These are phyloP conservation scores for Augiades crinisus DNA, from an alignment of 2,888 invertebrate genomes.

Conservation along the genomic window DNA sequence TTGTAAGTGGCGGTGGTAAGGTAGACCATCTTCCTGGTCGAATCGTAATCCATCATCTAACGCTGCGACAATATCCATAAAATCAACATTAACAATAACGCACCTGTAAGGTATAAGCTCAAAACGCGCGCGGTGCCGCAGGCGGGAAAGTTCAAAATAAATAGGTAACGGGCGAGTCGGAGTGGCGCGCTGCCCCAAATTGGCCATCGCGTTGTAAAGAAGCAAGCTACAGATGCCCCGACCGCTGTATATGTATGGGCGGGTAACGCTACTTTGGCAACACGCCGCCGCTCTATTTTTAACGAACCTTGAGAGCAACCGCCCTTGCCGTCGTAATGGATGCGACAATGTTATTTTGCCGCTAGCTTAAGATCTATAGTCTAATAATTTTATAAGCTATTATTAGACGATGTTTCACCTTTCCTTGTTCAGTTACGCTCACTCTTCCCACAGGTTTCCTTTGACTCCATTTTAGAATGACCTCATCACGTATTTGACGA, in stretches of 20 bases:
- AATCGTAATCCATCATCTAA: no score
- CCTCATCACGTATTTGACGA: constrained; percentile 57
- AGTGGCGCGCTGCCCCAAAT: constrained; percentile 46
- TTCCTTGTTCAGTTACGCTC: constrained; percentile 39
- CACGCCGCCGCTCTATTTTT: constrained; percentile 75
- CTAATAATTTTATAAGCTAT: constrained; percentile 43
- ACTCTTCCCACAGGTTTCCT: constrained; percentile 48
- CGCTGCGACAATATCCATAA: no score
- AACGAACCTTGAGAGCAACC: constrained; percentile 76
- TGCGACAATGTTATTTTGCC: constrained; percentile 43
- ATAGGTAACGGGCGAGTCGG: constrained; percentile 27
- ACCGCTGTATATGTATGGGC: constrained; percentile 61
- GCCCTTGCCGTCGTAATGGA: constrained; percentile 70
- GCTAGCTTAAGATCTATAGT: constrained; percentile 37
- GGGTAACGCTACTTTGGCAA: constrained; percentile 71
- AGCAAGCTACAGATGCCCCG: constrained; percentile 45
- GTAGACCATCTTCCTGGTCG: no score
- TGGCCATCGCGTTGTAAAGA: constrained; percentile 49
- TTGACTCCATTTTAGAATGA: constrained; percentile 57
- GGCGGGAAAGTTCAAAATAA: constrained; percentile 1
- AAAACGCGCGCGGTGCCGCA: background rate
- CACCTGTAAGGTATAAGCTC: no score
- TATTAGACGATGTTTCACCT: constrained; percentile 44
- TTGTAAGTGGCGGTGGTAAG: no score
- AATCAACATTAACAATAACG: no score